Evolutionary conservation across 1,140 invertebrate species (phyloP).

Genomic region (Penaeus vannamei): DNA sequence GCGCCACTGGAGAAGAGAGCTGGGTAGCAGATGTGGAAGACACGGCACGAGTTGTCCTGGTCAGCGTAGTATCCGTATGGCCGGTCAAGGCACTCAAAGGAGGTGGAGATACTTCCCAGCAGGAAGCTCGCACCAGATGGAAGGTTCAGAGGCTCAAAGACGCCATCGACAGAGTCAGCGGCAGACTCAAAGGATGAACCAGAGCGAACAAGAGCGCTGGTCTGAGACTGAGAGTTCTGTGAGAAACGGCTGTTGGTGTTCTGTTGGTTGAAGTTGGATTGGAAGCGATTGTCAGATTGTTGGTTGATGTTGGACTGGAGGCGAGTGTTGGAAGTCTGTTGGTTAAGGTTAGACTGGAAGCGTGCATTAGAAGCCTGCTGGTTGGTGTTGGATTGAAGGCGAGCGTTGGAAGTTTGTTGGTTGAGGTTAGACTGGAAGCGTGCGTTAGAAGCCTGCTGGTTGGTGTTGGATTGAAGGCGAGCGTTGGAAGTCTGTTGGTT

Average conservation of each 20-base stretch:
- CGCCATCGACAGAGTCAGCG: neutral
- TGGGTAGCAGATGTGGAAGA: slow-evolving; percentile 88
- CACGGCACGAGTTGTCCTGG: slow-evolving; percentile 87
- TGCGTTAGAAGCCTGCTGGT: too few relatives aligned
- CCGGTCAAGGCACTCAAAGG: slow-evolving; percentile 82
- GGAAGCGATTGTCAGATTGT: too few relatives aligned
- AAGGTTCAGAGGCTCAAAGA: slow-evolving; percentile 32
- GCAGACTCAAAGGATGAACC: neutral
- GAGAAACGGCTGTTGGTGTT: neutral
- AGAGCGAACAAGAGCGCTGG: neutral
- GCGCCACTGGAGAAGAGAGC: slow-evolving; percentile 11
- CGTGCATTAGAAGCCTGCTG: too few relatives aligned
- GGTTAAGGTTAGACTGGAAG: too few relatives aligned
- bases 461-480: too few relatives aligned
- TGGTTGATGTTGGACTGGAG: too few relatives aligned
- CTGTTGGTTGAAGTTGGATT: too few relatives aligned
- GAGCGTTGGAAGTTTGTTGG: too few relatives aligned
- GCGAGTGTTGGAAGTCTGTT: too few relatives aligned
- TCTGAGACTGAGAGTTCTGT: slow-evolving; percentile 1
- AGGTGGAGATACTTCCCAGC: slow-evolving; percentile 68
- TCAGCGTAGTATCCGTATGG: slow-evolving; percentile 89
- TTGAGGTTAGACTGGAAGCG: too few relatives aligned
- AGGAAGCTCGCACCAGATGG: neutral
- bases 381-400: too few relatives aligned
- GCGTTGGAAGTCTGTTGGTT: too few relatives aligned